Conservation (phyloP, 2,113 vertebrate genomes). For the Ceyx melanurus region DNA sequence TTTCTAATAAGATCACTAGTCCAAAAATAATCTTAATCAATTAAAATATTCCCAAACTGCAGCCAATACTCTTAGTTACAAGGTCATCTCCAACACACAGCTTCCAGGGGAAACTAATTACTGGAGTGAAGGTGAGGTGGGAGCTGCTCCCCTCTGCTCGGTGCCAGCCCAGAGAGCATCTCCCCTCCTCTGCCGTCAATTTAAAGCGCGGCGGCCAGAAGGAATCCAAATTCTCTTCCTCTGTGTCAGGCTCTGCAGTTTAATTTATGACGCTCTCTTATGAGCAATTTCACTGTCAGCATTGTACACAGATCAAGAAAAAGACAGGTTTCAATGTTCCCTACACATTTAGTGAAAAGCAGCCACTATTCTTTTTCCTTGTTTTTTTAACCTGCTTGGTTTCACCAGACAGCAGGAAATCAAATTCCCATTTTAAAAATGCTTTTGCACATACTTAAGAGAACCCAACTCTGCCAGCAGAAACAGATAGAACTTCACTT, state of each 20-base stretch:
- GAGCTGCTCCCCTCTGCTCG: slow-evolving; percentile 9
- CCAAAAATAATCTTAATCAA: slow-evolving; percentile 75
- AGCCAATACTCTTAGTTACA: slow-evolving; percentile 59
- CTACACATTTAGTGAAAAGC: slow-evolving; percentile 9
- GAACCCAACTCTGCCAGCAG: slow-evolving; percentile 19
- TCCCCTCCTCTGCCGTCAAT: background rate
- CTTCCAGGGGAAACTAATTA: slow-evolving; percentile 59
- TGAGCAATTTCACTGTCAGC: slow-evolving; percentile 50
- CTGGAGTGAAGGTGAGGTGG: background rate
- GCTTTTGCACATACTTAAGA: slow-evolving; percentile 24
- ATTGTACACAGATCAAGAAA: slow-evolving; percentile 22
- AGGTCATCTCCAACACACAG: slow-evolving; percentile 64
- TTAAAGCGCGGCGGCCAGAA: slow-evolving; percentile 28
- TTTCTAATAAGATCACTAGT: slow-evolving; percentile 70
- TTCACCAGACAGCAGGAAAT: slow-evolving; percentile 57
- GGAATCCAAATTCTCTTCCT: slow-evolving; percentile 42
- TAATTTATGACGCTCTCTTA: slow-evolving; percentile 60
- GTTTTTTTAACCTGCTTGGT: slow-evolving; percentile 23
- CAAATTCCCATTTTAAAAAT: slow-evolving; percentile 43
- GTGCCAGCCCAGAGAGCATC: background rate
- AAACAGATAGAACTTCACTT: slow-evolving; percentile 18
- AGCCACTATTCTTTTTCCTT: slow-evolving; percentile 31
- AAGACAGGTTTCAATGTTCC: slow-evolving; percentile 29
- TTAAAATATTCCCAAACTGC: slow-evolving; percentile 68
- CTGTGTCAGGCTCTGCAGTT: slow-evolving; percentile 20